These are phyloP conservation scores for Forbesichthys papilliferus DNA, from an alignment of 2,113 vertebrate species.

Conservation along the genomic window DNA sequence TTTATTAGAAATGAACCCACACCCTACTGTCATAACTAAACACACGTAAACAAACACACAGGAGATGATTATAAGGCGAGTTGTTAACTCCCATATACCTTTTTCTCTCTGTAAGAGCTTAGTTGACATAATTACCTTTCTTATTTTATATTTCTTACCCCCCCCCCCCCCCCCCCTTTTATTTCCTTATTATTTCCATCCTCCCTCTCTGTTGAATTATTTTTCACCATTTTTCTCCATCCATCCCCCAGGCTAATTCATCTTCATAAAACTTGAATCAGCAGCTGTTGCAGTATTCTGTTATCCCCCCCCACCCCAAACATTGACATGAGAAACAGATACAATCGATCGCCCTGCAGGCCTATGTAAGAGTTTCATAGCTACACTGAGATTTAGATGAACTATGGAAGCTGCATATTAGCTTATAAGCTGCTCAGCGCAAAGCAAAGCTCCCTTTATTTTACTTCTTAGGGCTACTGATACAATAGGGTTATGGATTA, in stretches of 20 bases:
- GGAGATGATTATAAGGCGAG: no score
- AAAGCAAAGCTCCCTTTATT: conserved; percentile 14
- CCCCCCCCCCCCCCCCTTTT: conserved; percentile 4
- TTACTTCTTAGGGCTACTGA: conserved; percentile 18
- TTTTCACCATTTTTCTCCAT: conserved; percentile 9
- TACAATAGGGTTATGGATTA: conserved; percentile 18
- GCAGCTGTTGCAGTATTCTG: conserved; percentile 40
- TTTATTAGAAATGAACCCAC: no score
- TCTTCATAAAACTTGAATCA: conserved; percentile 44
- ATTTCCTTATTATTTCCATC: neutral
- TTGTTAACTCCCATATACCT: no score
- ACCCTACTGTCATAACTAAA: no score
- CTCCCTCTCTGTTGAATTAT: neutral
- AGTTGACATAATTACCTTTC: neutral
- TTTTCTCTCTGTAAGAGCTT: no score
- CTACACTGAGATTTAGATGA: conserved; percentile 37
- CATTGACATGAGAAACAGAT: conserved; percentile 46
- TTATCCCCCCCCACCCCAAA: neutral
- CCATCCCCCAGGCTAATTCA: conserved; percentile 27
- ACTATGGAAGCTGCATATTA: conserved; percentile 43
- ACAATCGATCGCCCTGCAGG: conserved; percentile 47
- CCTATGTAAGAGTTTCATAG: conserved; percentile 35
- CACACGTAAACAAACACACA: no score
- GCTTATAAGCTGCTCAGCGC: conserved; percentile 22
- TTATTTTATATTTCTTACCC: conserved; percentile 1